Percentiles rank a stretch among this genome's conserved stretches.
These are phyloP conservation scores for Psittacula cyanocephala DNA, from an alignment of 2,113 vertebrate species.

Conservation along the genomic window DNA sequence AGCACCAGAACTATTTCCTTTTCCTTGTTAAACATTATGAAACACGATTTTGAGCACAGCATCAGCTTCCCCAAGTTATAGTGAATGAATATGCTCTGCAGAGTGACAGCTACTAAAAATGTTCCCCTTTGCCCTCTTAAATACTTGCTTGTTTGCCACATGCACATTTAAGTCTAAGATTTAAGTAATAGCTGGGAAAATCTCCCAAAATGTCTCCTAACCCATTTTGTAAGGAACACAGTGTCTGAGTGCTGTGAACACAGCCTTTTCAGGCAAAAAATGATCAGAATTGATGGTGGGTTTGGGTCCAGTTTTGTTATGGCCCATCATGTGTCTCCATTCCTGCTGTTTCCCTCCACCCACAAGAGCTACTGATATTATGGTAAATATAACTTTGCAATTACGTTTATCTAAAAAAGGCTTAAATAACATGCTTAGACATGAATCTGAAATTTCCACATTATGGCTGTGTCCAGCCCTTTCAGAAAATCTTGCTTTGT, in stretches of 20 bases:
- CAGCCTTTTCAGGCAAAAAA: slow-evolving; percentile 45
- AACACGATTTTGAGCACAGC: background rate
- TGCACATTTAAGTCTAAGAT: slow-evolving; percentile 1
- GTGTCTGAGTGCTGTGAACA: slow-evolving; percentile 15
- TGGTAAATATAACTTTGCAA: slow-evolving; percentile 16
- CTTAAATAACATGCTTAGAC: background rate
- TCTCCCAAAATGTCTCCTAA: background rate
- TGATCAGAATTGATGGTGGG: background rate
- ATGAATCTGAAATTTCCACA: slow-evolving; percentile 38
- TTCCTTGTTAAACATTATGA: background rate
- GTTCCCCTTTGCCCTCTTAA: slow-evolving; percentile 35
- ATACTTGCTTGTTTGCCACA: slow-evolving; percentile 39
- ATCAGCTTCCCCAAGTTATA: background rate
- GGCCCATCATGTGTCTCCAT: background rate
- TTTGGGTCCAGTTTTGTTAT: background rate
- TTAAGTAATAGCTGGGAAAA: slow-evolving; percentile 49
- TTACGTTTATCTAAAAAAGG: background rate
- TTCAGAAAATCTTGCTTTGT: slow-evolving; percentile 27
- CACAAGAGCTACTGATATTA: background rate
- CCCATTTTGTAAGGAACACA: background rate
- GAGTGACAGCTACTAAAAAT: slow-evolving; percentile 16
- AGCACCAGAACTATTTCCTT: background rate
- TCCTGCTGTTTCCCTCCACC: background rate
- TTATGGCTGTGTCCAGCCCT: background rate
- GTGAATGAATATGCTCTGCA: background rate